Conservation (phyloP, 2,797 vertebrate species). For the Peromyscus attwateri region DNA sequence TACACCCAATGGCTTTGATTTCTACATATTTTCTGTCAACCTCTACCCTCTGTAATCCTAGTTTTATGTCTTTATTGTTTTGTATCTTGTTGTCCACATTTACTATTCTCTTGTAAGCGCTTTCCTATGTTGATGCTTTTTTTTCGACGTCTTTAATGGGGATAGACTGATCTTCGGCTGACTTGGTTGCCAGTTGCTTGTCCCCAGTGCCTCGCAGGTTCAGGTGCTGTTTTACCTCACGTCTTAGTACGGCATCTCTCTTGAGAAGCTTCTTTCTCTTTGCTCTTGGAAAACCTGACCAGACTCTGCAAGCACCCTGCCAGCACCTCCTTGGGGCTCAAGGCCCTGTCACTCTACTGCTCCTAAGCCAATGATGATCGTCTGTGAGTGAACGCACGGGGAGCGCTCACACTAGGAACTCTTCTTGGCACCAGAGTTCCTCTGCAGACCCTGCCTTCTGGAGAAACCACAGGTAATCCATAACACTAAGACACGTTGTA, state of each 20-base stretch:
- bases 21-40: not conserved
- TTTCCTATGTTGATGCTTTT: not conserved
- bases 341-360: not conserved
- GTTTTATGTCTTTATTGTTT: conserved; percentile 17
- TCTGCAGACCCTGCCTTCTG: conserved; percentile 60
- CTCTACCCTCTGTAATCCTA: not conserved
- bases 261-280: not conserved
- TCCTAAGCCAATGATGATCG: not conserved
- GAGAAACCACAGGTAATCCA: conserved; percentile 50
- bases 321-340: not conserved
- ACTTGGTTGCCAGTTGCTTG: not conserved
- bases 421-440: conserved; percentile 3
- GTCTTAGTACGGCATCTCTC: not conserved
- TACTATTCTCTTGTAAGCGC: not conserved
- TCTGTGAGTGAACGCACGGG: conserved; percentile 19
- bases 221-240: not conserved
- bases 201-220: not conserved
- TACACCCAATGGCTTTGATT: not conserved
- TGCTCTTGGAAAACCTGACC: not conserved
- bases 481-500: conserved; percentile 56
- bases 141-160: not conserved
- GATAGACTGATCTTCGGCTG: not conserved
- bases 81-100: not conserved
- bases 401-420: conserved; percentile 23
- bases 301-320: not conserved